Evolutionary conservation across 2,888 invertebrate species (phyloP).

Genomic region (Mesorhabditis spiculigera): DNA sequence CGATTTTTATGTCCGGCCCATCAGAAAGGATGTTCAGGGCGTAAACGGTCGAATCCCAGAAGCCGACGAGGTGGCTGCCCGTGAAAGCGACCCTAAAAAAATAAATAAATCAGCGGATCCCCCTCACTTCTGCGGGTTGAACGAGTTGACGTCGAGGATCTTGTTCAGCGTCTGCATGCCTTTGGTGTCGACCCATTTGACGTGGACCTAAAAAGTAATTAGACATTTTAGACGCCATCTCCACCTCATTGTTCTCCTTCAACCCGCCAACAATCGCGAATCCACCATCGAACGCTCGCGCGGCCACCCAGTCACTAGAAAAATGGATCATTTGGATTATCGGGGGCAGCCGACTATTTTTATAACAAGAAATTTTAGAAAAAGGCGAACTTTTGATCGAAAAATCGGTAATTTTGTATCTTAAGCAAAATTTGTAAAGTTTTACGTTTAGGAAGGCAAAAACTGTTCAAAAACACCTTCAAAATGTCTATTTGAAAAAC

Average conservation of each 20-base stretch:
- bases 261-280: slow-evolving; percentile 1
- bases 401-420: too few relatives aligned
- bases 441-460: too few relatives aligned
- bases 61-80: not conserved
- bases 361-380: too few relatives aligned
- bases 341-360: too few relatives aligned
- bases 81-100: not conserved
- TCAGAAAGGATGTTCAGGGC: not conserved
- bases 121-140: not conserved
- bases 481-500: too few relatives aligned
- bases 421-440: too few relatives aligned
- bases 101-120: not conserved
- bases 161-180: not conserved
- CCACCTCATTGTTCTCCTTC: not conserved
- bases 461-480: too few relatives aligned
- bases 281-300: not conserved
- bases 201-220: not conserved
- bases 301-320: slow-evolving; percentile 6
- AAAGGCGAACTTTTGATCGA: too few relatives aligned
- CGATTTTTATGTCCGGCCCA: not conserved
- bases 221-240: too few relatives aligned
- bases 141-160: not conserved
- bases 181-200: not conserved
- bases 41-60: not conserved
- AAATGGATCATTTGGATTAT: not conserved